Evolutionary conservation across 1,140 invertebrate genomes (phyloP).

Genomic region (Gryon sp.): DNA sequence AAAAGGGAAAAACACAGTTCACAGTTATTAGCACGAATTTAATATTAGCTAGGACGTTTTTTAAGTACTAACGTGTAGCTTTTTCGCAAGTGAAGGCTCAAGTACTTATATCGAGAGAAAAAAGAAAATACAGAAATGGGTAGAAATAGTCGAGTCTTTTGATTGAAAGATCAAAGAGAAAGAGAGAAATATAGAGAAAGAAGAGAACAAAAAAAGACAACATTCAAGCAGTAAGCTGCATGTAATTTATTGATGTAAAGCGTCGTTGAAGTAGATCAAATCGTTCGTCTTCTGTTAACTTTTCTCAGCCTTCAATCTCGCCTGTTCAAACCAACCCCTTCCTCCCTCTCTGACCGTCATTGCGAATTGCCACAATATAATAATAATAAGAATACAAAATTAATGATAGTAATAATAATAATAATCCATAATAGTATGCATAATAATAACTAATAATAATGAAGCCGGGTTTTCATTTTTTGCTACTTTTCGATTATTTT

Average conservation of each 20-base stretch:
- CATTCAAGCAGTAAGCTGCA: not conserved
- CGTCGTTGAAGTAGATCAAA: slow-evolving; percentile 32
- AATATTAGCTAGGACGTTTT: slow-evolving; percentile 26
- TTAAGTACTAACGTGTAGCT: slow-evolving; percentile 29
- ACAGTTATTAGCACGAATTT: slow-evolving; percentile 41
- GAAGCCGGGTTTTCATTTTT: too few species aligned
- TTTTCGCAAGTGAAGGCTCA: slow-evolving; percentile 35
- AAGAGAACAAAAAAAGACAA: not conserved
- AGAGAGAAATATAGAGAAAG: too few species aligned
- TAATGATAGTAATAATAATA: too few species aligned
- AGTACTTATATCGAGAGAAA: slow-evolving; percentile 35
- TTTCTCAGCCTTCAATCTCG: not conserved
- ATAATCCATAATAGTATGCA: too few species aligned
- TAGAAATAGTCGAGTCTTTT: slow-evolving; percentile 28
- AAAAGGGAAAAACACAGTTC: slow-evolving; percentile 23
- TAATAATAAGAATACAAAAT: too few species aligned
- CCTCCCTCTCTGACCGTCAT: not conserved
- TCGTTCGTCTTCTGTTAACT: slow-evolving; percentile 45
- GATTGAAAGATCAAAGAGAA: too few species aligned
- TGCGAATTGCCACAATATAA: too few species aligned
- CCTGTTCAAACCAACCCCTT: too few species aligned
- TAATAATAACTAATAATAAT: too few species aligned
- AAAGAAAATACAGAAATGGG: slow-evolving; percentile 36
- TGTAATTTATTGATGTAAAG: slow-evolving; percentile 23
- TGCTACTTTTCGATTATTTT: too few species aligned